Evolutionary conservation across 2,113 vertebrate genomes (phyloP), one percentile per base, ranked within the genome.

Genomic region (Clarias gariepinus): DNA sequence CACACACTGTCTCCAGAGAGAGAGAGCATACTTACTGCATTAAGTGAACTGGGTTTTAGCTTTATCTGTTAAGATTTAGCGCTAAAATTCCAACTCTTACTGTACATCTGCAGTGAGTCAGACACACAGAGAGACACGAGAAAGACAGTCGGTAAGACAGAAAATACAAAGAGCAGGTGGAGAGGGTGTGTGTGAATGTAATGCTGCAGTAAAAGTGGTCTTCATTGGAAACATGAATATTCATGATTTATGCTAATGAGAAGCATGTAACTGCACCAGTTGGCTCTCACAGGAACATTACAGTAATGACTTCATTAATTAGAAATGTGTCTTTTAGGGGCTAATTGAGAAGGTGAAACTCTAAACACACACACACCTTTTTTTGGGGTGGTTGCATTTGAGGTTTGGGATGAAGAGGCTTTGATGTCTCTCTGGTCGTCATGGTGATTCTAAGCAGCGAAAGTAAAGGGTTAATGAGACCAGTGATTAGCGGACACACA

Each of bases 191-290:
- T 57, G 77, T 79, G 16, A 79, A 19, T 79, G 28, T 58, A 58
- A 11, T 96, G 96, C 97, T 96, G 96, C 97, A 98, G 96, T 97
- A 97, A 98, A 98, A 97, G 97, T 96, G 98, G 98, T 99, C 98
- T 98, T 98, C 97, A 98, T 98, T 98, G 98, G 97, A 96, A 95
- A 95, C 97, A 98, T 99, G 98, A 99, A 99, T 99, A 99, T 99
- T 98, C 98, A 99, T 99, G 98, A 96, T 88, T 96, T 97, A 98
- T 98, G 97, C 97, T 98, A 98, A 98, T 98, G 53, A 57, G 77
- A 15, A 30, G n/a, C 21, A n/a, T 79, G 53, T 58, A 3, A 30
- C 16, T 58, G 77, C 7, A 58, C 53, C n/a, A 57, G n/a, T 58
- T 79, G 5, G 77, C 8, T 79, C 55, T 30, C 61, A 19, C 36